Conservation (phyloP, 1,140 invertebrate genomes). For the Drosophila bocki region DNA sequence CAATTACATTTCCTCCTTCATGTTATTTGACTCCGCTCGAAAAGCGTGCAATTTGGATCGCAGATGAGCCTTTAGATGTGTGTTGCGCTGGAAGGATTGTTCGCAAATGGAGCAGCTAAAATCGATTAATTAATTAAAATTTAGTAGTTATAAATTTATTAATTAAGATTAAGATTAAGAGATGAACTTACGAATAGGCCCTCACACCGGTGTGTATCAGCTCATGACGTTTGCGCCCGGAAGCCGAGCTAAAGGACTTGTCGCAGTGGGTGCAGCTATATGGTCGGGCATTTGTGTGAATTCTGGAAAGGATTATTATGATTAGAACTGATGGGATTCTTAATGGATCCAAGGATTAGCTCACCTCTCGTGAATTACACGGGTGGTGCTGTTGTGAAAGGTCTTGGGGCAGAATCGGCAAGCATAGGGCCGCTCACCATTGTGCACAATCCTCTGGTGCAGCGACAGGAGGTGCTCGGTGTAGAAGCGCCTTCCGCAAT, state of each 20-base stretch:
- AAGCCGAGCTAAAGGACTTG: constrained; percentile 60
- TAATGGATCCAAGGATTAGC: background rate
- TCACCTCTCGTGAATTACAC: constrained; percentile 63
- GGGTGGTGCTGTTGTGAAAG: constrained; percentile 69
- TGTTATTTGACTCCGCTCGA: background rate
- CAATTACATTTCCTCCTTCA: background rate
- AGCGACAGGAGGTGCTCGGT: constrained; percentile 60
- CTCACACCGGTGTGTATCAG: constrained; percentile 59
- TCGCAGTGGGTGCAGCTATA: constrained; percentile 51
- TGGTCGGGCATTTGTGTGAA: constrained; percentile 60
- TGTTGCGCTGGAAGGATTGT: constrained; percentile 66
- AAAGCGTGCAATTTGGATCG: constrained; percentile 49
- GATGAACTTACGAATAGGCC: constrained; percentile 51
- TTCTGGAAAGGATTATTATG: constrained; percentile 18
- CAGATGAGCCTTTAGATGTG: constrained; percentile 64
- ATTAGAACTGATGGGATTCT: background rate
- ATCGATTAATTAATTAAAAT: no score
- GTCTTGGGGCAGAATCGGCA: constrained; percentile 60
- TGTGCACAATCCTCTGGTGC: constrained; percentile 59
- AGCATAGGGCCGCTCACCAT: constrained; percentile 56
- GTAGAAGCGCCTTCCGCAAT: constrained; percentile 55
- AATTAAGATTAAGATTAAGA: background rate
- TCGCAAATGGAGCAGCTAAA: constrained; percentile 53
- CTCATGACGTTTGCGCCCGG: constrained; percentile 61
- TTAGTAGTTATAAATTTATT: no score